Evolutionary conservation across 2,888 invertebrate genomes (phyloP).

Genomic region (Tryphoninae sp.): DNA sequence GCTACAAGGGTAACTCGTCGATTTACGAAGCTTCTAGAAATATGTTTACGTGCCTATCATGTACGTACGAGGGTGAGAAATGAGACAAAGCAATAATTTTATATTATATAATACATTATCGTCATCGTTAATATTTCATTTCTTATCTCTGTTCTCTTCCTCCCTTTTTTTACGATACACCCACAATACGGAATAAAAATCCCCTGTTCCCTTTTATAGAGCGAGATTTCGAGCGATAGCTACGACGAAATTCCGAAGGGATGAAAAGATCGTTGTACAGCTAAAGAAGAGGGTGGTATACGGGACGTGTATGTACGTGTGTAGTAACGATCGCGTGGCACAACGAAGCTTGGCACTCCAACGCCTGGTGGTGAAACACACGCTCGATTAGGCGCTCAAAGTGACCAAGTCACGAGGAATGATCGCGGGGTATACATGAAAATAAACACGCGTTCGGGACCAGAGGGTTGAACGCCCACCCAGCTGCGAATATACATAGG

Average conservation of each 20-base stretch:
- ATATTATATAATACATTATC: too few relatives aligned
- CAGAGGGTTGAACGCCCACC: conserved; percentile 41
- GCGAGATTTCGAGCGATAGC: too few relatives aligned
- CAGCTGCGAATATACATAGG: conserved; percentile 9
- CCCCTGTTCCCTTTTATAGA: too few relatives aligned
- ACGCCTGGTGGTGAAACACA: conserved; percentile 49
- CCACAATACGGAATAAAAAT: too few relatives aligned
- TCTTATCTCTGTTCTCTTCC: too few relatives aligned
- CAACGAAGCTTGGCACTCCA: conserved; percentile 1
- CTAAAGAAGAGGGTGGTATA: background rate
- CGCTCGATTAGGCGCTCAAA: conserved; percentile 64
- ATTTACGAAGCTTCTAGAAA: conserved; percentile 22
- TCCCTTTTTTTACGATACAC: too few relatives aligned
- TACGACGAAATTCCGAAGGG: background rate
- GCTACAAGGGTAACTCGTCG: conserved; percentile 46
- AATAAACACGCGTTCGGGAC: conserved; percentile 63
- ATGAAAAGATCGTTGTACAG: background rate
- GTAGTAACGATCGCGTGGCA: background rate
- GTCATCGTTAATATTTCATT: too few relatives aligned
- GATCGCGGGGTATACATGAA: conserved; percentile 64
- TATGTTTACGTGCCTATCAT: background rate
- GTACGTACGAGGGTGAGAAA: background rate
- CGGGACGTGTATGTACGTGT: background rate
- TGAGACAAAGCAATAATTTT: background rate
- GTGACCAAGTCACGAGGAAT: conserved; percentile 65